Conservation (phyloP, 2,888 invertebrate species). For the Leptinotarsa juncta region DNA sequence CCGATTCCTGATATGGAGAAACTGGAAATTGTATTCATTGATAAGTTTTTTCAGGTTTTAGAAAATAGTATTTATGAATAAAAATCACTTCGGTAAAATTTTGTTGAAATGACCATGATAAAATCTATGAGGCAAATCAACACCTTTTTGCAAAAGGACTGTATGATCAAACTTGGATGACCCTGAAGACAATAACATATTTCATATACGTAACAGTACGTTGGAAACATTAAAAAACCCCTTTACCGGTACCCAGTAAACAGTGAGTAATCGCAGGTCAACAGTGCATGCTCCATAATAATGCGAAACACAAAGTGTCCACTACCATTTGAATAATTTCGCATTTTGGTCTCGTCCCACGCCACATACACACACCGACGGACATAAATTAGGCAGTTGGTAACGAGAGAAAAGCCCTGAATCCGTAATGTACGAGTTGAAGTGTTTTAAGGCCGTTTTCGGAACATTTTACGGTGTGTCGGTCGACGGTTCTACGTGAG, state of each 20-base stretch:
- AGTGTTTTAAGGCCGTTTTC: slow-evolving; percentile 37
- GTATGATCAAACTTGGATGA: not conserved
- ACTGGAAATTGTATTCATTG: too few species aligned
- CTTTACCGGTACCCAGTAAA: slow-evolving; percentile 16
- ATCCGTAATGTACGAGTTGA: slow-evolving; percentile 38
- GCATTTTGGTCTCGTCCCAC: slow-evolving; percentile 49
- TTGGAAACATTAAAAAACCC: slow-evolving; percentile 1
- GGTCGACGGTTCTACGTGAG: slow-evolving; percentile 30
- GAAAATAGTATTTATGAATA: too few species aligned
- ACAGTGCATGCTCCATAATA: slow-evolving; percentile 54
- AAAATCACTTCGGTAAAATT: too few species aligned
- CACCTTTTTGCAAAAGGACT: too few species aligned
- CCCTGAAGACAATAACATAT: not conserved
- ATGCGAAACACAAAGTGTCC: slow-evolving; percentile 52
- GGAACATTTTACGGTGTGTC: slow-evolving; percentile 40
- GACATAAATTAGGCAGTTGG: slow-evolving; percentile 35
- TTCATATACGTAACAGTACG: slow-evolving; percentile 9
- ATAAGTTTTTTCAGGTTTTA: too few species aligned
- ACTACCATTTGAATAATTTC: slow-evolving; percentile 51
- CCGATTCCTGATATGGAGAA: too few species aligned
- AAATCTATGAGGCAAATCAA: too few species aligned
- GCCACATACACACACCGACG: slow-evolving; percentile 33
- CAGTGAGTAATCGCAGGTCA: slow-evolving; percentile 47
- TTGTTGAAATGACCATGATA: too few species aligned
- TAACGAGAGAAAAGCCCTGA: slow-evolving; percentile 36